These are phyloP conservation scores for Dicentrarchus labrax DNA, from an alignment of 2,113 vertebrate species.

Conservation along the genomic window DNA sequence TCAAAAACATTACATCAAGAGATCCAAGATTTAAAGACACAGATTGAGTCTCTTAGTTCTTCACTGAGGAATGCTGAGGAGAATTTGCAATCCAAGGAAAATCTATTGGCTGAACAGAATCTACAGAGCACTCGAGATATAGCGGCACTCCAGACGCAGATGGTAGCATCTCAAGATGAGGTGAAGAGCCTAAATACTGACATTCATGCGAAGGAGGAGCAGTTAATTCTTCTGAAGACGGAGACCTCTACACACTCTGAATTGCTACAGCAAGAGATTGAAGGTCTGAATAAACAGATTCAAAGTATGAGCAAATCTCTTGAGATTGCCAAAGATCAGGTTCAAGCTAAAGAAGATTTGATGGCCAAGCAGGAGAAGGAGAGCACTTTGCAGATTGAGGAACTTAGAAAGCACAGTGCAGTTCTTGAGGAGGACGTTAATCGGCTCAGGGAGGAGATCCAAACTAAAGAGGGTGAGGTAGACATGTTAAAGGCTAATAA, in stretches of 20 bases:
- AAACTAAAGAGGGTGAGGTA: conserved; percentile 28
- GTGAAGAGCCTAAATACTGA: conserved; percentile 50
- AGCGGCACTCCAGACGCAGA: conserved; percentile 32
- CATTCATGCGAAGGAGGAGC: conserved; percentile 53
- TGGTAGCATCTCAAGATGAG: conserved; percentile 54
- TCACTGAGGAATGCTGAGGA: conserved; percentile 77
- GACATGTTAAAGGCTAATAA: conserved; percentile 26
- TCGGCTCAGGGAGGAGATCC: conserved; percentile 10
- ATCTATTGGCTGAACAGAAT: conserved; percentile 42
- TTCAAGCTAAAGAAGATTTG: conserved; percentile 34
- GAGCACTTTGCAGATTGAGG: conserved; percentile 7
- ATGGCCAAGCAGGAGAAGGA: conserved; percentile 33
- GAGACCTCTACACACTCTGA: conserved; percentile 34
- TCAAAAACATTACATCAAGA: conserved; percentile 30
- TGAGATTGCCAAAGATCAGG: not conserved
- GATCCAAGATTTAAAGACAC: conserved; percentile 76
- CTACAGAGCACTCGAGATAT: conserved; percentile 12
- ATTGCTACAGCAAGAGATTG: conserved; percentile 35
- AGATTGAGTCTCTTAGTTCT: conserved; percentile 75
- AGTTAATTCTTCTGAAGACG: conserved; percentile 22
- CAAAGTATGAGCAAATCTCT: conserved; percentile 52
- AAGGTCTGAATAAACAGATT: conserved; percentile 69
- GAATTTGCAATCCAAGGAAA: conserved; percentile 67
- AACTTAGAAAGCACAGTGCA: not conserved
- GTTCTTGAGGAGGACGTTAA: not conserved